A percentile compares a stretch with the other conserved stretches of the same genome.
Conservation (phyloP, 2,888 invertebrate species). For the Aricia artaxerxes region DNA sequence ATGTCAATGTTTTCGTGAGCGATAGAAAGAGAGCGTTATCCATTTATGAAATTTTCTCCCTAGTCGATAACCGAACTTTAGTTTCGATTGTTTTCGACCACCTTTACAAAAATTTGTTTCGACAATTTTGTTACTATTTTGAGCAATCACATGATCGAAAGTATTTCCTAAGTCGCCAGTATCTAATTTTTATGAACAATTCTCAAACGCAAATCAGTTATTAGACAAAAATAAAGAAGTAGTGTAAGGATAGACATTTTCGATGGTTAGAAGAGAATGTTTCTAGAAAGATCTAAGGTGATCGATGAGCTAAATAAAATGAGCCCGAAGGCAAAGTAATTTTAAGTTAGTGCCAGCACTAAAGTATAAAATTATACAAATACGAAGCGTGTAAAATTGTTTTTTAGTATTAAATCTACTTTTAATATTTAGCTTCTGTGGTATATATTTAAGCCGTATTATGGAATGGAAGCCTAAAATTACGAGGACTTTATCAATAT, state of each 20-base stretch:
- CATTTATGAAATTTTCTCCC: too few species aligned
- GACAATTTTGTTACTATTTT: not conserved
- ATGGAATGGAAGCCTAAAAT: constrained; percentile 7
- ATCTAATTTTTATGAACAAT: not conserved
- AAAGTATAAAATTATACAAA: not conserved
- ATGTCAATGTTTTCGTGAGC: too few species aligned
- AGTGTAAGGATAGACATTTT: not conserved
- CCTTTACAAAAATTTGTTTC: not conserved
- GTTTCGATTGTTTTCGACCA: not conserved
- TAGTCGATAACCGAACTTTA: not conserved
- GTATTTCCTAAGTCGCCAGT: not conserved
- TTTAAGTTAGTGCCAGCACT: not conserved
- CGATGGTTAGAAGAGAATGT: not conserved
- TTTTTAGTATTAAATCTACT: constrained; percentile 7
- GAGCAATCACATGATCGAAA: not conserved
- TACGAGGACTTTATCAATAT: not conserved
- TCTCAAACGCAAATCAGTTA: not conserved
- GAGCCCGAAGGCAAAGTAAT: not conserved
- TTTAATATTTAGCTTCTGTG: not conserved
- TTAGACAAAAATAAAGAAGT: not conserved
- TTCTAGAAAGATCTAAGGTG: not conserved
- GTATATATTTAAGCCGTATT: not conserved
- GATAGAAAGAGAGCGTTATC: too few species aligned
- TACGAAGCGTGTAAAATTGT: not conserved
- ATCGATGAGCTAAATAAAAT: not conserved